These are phyloP conservation scores for Uloborus diversus DNA, from an alignment of 1,140 invertebrate species.

Conservation along the genomic window DNA sequence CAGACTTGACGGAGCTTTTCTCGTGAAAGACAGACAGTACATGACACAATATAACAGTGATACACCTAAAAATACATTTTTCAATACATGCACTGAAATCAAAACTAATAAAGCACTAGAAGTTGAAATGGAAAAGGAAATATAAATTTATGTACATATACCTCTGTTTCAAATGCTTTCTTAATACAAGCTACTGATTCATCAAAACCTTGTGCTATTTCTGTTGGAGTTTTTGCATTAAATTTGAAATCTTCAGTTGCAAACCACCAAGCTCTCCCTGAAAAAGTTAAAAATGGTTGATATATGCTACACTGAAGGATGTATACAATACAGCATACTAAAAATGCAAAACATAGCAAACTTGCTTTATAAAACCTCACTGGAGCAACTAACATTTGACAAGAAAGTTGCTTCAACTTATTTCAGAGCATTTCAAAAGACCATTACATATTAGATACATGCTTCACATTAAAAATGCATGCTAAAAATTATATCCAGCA, in stretches of 20 bases:
- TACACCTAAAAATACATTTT: too few species aligned
- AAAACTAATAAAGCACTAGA: too few species aligned
- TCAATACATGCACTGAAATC: too few species aligned
- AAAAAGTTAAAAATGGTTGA: neutral
- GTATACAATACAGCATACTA: neutral
- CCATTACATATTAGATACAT: neutral
- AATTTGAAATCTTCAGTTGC: conserved; percentile 81
- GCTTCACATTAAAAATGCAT: too few species aligned
- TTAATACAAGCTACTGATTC: conserved; percentile 77
- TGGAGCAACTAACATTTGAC: neutral
- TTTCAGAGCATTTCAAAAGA: neutral
- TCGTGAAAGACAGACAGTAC: too few species aligned
- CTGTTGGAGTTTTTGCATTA: conserved; percentile 77
- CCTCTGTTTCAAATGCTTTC: conserved; percentile 73
- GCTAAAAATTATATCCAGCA: too few species aligned
- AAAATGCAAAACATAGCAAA: neutral
- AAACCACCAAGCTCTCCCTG: conserved; percentile 84
- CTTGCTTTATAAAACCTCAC: neutral
- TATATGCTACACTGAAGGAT: conserved; percentile 61
- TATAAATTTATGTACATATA: conserved; percentile 38
- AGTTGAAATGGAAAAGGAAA: too few species aligned
- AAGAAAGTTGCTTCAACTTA: neutral
- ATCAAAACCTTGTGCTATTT: conserved; percentile 82
- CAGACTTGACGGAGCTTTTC: too few species aligned
- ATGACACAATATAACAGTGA: too few species aligned